phyloP scores from a whole-genome alignment of 2,797 vertebrate genomes.

The Danio kyathit region DNA sequence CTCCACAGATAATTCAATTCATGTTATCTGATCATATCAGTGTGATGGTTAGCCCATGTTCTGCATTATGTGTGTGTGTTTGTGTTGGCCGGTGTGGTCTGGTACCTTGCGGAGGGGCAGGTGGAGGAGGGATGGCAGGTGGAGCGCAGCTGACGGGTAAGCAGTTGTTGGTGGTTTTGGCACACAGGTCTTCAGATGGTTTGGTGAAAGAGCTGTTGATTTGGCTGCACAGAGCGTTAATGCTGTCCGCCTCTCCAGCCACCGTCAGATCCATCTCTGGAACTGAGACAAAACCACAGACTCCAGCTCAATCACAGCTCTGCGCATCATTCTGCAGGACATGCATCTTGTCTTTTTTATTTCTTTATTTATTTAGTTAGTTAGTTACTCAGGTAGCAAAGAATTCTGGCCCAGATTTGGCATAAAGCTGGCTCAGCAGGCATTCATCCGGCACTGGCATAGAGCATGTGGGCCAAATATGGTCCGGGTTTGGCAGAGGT shows the following conservation, averaged over 20 bases:
- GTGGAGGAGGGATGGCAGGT: slow-evolving; percentile 69
- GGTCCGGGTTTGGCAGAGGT: too few species aligned
- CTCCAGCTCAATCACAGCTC: slow-evolving; percentile 30
- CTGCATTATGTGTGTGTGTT: neutral
- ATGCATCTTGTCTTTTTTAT: neutral
- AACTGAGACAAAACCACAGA: slow-evolving; percentile 54
- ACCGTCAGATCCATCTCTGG: slow-evolving; percentile 79
- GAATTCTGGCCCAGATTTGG: too few species aligned
- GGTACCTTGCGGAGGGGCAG: slow-evolving; percentile 78
- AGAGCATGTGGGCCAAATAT: too few species aligned
- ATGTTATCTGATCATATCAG: neutral
- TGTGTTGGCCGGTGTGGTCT: neutral
- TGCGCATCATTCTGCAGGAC: neutral
- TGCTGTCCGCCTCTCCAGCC: slow-evolving; percentile 80
- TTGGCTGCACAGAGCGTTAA: slow-evolving; percentile 87
- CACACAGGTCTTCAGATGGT: slow-evolving; percentile 79
- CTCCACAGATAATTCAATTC: neutral
- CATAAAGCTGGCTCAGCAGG: too few species aligned
- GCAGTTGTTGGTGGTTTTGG: slow-evolving; percentile 71
- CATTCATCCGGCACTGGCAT: too few species aligned
- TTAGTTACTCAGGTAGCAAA: too few species aligned
- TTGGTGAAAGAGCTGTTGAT: slow-evolving; percentile 87
- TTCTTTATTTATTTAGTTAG: too few species aligned
- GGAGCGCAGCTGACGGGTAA: slow-evolving; percentile 69
- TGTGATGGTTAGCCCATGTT: neutral